phyloP scores from a whole-genome alignment of 1,140 invertebrate genomes.

The Drosophila oshimai region DNA sequence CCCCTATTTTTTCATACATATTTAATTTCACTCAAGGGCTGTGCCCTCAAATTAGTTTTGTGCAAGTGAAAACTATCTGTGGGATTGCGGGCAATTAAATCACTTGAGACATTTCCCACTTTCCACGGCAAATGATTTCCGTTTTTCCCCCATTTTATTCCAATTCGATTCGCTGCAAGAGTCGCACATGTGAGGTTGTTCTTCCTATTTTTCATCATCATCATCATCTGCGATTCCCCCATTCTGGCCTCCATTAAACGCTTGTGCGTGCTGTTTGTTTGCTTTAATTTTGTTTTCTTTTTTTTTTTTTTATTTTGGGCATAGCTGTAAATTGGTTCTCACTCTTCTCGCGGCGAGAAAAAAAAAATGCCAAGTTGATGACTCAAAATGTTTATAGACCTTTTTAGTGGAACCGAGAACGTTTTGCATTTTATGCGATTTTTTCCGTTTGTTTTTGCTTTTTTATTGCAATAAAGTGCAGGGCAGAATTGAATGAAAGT shows the following conservation, averaged over 20 bases:
- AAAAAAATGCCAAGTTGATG: slow-evolving; percentile 26
- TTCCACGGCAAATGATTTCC: slow-evolving; percentile 40
- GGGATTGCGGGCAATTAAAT: slow-evolving; percentile 41
- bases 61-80: slow-evolving; percentile 31
- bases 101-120: slow-evolving; percentile 50
- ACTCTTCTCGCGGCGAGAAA: slow-evolving; percentile 13
- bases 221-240: slow-evolving; percentile 5
- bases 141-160: slow-evolving; percentile 30
- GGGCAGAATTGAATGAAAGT: slow-evolving; percentile 55
- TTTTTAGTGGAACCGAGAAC: slow-evolving; percentile 51
- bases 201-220: slow-evolving; percentile 20
- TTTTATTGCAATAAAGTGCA: slow-evolving; percentile 51
- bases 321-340: slow-evolving; percentile 55
- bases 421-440: slow-evolving; percentile 59
- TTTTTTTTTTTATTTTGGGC: slow-evolving; percentile 15
- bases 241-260: slow-evolving; percentile 50
- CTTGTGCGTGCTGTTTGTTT: slow-evolving; percentile 59
- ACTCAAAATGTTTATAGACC: slow-evolving; percentile 60
- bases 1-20: neutral
- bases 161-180: slow-evolving; percentile 21
- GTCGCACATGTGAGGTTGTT: neutral
- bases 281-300: slow-evolving; percentile 49
- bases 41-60: slow-evolving; percentile 39
- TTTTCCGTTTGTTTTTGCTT: slow-evolving; percentile 14
- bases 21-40: slow-evolving; percentile 20